Percentiles rank a stretch among this genome's conserved stretches.
phyloP scores from a whole-genome alignment of 2,113 vertebrate genomes.

The Dromaius novaehollandiae region DNA sequence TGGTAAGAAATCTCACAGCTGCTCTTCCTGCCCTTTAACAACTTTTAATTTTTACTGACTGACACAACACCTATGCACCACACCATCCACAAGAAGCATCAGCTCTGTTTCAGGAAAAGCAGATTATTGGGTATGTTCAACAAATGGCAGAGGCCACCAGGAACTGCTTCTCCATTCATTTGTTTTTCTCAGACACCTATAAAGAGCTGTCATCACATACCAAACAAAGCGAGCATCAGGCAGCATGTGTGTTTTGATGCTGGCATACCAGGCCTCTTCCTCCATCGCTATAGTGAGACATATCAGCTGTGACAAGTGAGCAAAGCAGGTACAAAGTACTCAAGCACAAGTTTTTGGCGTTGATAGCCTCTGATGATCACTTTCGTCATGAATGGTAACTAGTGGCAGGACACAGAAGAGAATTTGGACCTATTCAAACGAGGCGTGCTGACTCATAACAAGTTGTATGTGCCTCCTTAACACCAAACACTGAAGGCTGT shows the following conservation, averaged over 20 bases:
- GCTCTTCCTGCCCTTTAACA: conserved; percentile 60
- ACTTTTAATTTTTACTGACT: conserved; percentile 60
- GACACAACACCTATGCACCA: conserved; percentile 25
- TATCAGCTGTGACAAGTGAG: not conserved
- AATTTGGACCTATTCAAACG: not conserved
- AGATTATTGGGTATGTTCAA: conserved; percentile 45
- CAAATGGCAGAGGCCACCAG: conserved; percentile 57
- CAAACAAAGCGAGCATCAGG: not conserved
- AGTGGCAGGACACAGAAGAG: not conserved
- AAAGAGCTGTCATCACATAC: conserved; percentile 30
- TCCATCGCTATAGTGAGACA: not conserved
- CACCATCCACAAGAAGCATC: conserved; percentile 45
- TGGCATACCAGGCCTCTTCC: not conserved
- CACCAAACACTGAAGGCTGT: not conserved
- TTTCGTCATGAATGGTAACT: not conserved
- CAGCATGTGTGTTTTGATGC: not conserved
- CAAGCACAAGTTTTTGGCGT: not conserved
- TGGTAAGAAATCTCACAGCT: conserved; percentile 65
- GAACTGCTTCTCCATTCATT: conserved; percentile 63
- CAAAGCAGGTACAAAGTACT: not conserved
- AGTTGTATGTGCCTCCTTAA: not conserved
- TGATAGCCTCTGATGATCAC: not conserved
- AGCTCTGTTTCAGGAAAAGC: conserved; percentile 40
- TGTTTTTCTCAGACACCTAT: conserved; percentile 61
- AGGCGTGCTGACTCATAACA: not conserved